Evolutionary conservation across 2,797 vertebrate species (phyloP), one percentile per base, ranked within the genome.

Genomic region (Onychomys torridus): DNA sequence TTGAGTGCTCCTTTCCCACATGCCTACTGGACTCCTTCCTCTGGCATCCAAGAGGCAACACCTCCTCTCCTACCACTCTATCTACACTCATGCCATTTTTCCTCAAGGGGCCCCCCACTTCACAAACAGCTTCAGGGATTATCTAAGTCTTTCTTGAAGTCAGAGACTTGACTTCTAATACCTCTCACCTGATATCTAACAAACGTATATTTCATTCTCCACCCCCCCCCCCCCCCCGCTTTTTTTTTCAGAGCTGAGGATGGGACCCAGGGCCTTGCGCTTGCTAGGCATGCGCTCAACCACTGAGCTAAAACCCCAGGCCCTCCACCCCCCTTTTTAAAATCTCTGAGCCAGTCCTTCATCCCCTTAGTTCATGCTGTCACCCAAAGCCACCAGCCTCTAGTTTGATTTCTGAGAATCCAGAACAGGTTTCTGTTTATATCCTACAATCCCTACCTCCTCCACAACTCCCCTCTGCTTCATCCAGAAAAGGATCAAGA

Each of bases 41-140:
- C 67, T 29, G 4, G 77, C n/a, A 65, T 81, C 25, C 69, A 73
- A 87, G 78, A 87, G 59, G 52, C 27, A 93, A 52, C 5, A 85
- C 57, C 49, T 86, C 85, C 61, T 75, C 52, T 37, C 43, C 61
- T 13, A 76, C 16, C 0, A 82, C 14, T 1, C 65, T 13, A 32
- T 23, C 77, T 63, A 69, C 0, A 6, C 43, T 55, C 32, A 40
- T 89, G 82, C 29, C 21, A 52, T 69, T 12, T 85, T 32, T 92
- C 59, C 82, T 78, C 81, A 19, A 27, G 34, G 11, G 59, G n/a
- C 37, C 29, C 59, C 29, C 27, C n/a, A 55, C 29, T 75, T 95
- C 93, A 94, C 86, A 94, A 95, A 76, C 16, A 90, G n/a, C 67
- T 84, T 65, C 27, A 88, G 67, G 46, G 52, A 34, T 67, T 46